Conservation (phyloP, 2,797 vertebrate genomes). For the Luscinia luscinia region DNA sequence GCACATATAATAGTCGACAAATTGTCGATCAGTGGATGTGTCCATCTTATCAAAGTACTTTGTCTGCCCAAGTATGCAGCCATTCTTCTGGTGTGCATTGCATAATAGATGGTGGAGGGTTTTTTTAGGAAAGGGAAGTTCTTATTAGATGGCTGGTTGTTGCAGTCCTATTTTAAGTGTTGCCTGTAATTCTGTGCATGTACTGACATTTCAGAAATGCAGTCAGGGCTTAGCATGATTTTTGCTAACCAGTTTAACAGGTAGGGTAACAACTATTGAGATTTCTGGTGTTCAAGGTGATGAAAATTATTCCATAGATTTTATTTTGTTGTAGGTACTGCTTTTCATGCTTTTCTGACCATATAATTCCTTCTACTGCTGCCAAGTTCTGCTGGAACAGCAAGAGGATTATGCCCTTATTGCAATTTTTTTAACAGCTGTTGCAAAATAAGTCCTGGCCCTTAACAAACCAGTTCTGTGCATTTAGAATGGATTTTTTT, state of each 20-base stretch:
- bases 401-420: neutral
- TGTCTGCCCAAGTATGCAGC: neutral
- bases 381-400: neutral
- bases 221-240: neutral
- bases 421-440: neutral
- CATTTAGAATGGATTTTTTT: neutral
- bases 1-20: conserved; percentile 40
- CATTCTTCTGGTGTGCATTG: conserved; percentile 3
- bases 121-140: neutral
- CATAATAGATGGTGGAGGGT: neutral
- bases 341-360: neutral
- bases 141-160: neutral
- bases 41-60: conserved; percentile 38
- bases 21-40: conserved; percentile 38
- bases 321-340: neutral
- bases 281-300: neutral
- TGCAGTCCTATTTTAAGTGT: neutral
- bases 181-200: neutral
- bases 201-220: neutral
- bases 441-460: neutral
- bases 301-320: neutral
- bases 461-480: neutral
- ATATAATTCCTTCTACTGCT: neutral
- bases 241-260: neutral
- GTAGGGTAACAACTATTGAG: neutral